phyloP scores from a whole-genome alignment of 2,797 vertebrate species.

The Spinibarbus caldwelli region DNA sequence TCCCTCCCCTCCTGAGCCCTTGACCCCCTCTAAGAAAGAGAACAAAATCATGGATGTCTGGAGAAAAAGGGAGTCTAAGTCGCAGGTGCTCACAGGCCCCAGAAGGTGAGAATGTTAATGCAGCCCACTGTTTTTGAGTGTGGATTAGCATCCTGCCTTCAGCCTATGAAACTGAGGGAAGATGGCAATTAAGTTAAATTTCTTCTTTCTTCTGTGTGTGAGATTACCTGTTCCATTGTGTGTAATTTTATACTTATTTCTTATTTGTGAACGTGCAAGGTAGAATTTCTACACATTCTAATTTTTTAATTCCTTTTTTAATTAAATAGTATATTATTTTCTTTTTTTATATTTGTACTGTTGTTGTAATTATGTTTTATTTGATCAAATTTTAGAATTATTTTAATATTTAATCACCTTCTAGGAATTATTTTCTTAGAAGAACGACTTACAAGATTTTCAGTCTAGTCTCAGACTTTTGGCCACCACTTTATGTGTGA shows the following conservation, averaged over 20 bases:
- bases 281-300: neutral
- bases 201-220: neutral
- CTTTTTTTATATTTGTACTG: neutral
- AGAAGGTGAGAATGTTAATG: constrained; percentile 85
- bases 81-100: constrained; percentile 77
- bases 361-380: neutral
- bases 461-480: neutral
- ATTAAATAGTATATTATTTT: neutral
- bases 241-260: neutral
- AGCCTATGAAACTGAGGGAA: constrained; percentile 8
- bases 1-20: constrained; percentile 78
- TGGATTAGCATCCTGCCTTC: neutral
- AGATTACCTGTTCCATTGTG: neutral
- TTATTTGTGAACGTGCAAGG: neutral
- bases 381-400: neutral
- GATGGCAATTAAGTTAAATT: neutral
- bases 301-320: neutral
- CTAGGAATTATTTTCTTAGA: neutral
- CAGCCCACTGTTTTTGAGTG: neutral
- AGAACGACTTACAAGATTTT: neutral
- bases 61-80: constrained; percentile 90
- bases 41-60: constrained; percentile 92
- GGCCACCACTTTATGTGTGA: constrained; percentile 69
- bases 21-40: constrained; percentile 84
- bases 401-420: neutral